Base-by-base conservation (phyloP, 2,888 invertebrate species). In the Thymelicus acteon region DNA sequence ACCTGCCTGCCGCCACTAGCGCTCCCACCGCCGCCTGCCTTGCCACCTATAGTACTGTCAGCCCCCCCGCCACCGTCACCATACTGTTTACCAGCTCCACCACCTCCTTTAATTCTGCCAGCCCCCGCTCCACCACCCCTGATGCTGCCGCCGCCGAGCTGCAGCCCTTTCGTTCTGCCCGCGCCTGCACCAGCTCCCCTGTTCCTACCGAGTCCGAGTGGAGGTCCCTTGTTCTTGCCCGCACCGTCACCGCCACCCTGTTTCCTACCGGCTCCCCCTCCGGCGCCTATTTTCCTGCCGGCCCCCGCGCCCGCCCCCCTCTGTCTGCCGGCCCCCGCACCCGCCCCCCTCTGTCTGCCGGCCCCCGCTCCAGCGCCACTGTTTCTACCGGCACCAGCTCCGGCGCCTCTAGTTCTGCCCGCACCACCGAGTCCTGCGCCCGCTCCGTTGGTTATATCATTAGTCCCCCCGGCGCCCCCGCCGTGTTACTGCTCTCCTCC, bases 381-480 rank as follows among this genome's bases (percentile, higher is more conserved):
- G 0, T 13, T 74, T 1, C 44, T 73, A 2, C 67, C 75, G 0
- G 52, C 75, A 24, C 37, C 74, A 0, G 62, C 78, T 7, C 78
- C 81, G 6, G 69, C 78, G 2, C 79, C 82, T 0, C 40, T 74
- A 7, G 68, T 61, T 37, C 71, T 78, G 8, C 76, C 80, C 5
- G 76, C 77, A 0, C 73, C 76, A 4, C 75, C 75, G 6, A 39
- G 47, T 37, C 77, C 77, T 2, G 79, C 83, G 0, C 79, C 78
- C 0, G 75, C 80, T 5, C 88, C 88, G 7, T 72, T 88, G n/a
- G 69, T 89, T 0, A 84, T 88, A 72, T 87, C 87, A 1, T 75
- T 85, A 7, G 85, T 85, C 0, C 88, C 89, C 0, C 85, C 86
- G 0, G 74, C 84, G 0, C 83, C 88, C 0, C 81, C 85, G 0